phyloP scores from a whole-genome alignment of 2,797 vertebrate species.

The Pangasius mekongensis region DNA sequence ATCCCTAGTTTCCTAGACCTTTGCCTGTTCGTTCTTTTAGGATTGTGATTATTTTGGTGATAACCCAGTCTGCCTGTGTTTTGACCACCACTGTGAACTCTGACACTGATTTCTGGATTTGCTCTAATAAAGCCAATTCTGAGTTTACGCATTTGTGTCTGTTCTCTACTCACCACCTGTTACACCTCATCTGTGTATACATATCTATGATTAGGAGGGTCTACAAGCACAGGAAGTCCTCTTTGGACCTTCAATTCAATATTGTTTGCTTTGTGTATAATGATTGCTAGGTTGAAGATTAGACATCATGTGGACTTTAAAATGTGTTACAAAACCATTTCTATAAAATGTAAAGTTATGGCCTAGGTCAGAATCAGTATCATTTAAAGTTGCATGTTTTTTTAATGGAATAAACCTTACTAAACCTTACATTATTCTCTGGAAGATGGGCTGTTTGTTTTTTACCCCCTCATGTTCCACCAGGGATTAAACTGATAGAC shows the following conservation, averaged over 20 bases:
- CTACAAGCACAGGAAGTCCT: too few species aligned
- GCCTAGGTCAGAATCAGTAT: conserved; percentile 50
- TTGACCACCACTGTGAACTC: background rate
- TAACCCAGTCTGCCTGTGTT: background rate
- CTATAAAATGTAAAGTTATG: too few species aligned
- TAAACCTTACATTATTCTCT: background rate
- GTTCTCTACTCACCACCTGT: background rate
- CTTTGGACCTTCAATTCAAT: too few species aligned
- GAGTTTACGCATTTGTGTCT: background rate
- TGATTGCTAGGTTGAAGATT: too few species aligned
- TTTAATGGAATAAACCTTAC: too few species aligned
- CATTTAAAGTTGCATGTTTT: too few species aligned
- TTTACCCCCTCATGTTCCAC: background rate
- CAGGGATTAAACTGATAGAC: background rate
- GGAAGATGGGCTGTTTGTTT: background rate
- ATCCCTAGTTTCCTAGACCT: background rate
- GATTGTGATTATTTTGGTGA: background rate
- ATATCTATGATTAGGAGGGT: too few species aligned
- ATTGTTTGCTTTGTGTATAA: too few species aligned
- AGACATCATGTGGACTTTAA: too few species aligned
- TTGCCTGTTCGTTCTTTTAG: background rate
- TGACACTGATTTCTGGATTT: background rate
- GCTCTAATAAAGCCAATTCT: background rate
- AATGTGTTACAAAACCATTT: too few species aligned
- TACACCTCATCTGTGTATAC: too few species aligned